Conservation (phyloP, 2,888 invertebrate species). For the Parascotia fuliginaria region DNA sequence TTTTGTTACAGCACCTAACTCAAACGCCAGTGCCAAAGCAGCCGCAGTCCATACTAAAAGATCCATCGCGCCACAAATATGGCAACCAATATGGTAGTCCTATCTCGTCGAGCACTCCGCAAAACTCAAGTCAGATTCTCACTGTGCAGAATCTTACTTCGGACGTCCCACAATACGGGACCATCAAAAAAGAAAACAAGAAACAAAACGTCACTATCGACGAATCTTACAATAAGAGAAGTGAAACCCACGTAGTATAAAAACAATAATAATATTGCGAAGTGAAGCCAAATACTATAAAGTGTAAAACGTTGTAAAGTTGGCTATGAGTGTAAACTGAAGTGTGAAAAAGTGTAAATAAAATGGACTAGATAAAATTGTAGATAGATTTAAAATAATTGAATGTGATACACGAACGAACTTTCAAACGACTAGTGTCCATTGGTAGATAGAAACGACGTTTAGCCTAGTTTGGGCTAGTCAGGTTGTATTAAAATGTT, state of each 20-base stretch:
- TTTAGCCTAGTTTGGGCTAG: conserved; percentile 44
- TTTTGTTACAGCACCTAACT: conserved; percentile 73
- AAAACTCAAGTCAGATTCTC: conserved; percentile 83
- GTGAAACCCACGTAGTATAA: conserved; percentile 78
- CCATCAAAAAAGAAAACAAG: conserved; percentile 80
- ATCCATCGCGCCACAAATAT: conserved; percentile 87
- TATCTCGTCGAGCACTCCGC: conserved; percentile 75
- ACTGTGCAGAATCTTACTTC: conserved; percentile 85
- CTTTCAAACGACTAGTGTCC: conserved; percentile 54
- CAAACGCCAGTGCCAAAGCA: conserved; percentile 80
- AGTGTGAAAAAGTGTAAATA: conserved; percentile 61
- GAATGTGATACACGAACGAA: conserved; percentile 76
- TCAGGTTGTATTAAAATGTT: conserved; percentile 68
- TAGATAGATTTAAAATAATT: conserved; percentile 78
- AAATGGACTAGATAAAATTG: conserved; percentile 68
- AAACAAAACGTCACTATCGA: conserved; percentile 84
- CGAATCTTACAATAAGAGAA: conserved; percentile 76
- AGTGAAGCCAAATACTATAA: conserved; percentile 10
- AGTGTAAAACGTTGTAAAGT: conserved; percentile 20
- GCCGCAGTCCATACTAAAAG: conserved; percentile 87
- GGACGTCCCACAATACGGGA: conserved; percentile 83
- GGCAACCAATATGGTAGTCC: conserved; percentile 82
- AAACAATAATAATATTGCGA: conserved; percentile 9
- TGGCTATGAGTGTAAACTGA: conserved; percentile 12
- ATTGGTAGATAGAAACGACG: conserved; percentile 52